Percentiles rank a stretch among this genome's conserved stretches.
Evolutionary conservation across 2,888 invertebrate genomes (phyloP).

Genomic region (Agonum fuliginosum): DNA sequence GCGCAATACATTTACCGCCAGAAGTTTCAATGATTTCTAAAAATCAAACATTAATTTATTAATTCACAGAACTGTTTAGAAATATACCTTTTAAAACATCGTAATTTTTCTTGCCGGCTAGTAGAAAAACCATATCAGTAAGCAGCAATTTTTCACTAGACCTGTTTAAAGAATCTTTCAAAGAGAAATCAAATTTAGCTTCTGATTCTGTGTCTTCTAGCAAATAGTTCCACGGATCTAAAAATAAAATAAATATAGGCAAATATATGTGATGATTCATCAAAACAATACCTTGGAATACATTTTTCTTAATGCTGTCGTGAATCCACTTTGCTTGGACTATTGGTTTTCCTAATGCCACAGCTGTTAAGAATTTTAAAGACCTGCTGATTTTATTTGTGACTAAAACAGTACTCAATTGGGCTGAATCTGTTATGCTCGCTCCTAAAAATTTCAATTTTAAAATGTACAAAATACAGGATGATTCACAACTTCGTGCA

Average conservation of each 20-base stretch:
- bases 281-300: slow-evolving; percentile 71
- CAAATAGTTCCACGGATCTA: slow-evolving; percentile 77
- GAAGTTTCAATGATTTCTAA: slow-evolving; percentile 70
- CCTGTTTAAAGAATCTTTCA: slow-evolving; percentile 68
- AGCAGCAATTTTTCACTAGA: slow-evolving; percentile 67
- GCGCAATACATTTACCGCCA: slow-evolving; percentile 70
- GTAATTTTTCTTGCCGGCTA: slow-evolving; percentile 66
- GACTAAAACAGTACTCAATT: slow-evolving; percentile 75
- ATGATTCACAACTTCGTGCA: too few species aligned
- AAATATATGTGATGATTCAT: slow-evolving; percentile 35
- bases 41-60: slow-evolving; percentile 60
- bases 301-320: slow-evolving; percentile 67
- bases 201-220: slow-evolving; percentile 74
- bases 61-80: background rate
- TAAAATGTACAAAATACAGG: too few species aligned
- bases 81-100: slow-evolving; percentile 69
- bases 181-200: slow-evolving; percentile 73
- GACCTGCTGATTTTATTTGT: slow-evolving; percentile 76
- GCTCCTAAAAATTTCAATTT: slow-evolving; percentile 72
- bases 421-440: slow-evolving; percentile 72
- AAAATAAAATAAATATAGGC: slow-evolving; percentile 61
- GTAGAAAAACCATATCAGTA: slow-evolving; percentile 65
- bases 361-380: slow-evolving; percentile 77
- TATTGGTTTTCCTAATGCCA: slow-evolving; percentile 78
- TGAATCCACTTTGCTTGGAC: slow-evolving; percentile 72